Evolutionary conservation across 2,797 vertebrate species (phyloP), one percentile per base, ranked within the genome.

Genomic region (Erethizon dorsatum): DNA sequence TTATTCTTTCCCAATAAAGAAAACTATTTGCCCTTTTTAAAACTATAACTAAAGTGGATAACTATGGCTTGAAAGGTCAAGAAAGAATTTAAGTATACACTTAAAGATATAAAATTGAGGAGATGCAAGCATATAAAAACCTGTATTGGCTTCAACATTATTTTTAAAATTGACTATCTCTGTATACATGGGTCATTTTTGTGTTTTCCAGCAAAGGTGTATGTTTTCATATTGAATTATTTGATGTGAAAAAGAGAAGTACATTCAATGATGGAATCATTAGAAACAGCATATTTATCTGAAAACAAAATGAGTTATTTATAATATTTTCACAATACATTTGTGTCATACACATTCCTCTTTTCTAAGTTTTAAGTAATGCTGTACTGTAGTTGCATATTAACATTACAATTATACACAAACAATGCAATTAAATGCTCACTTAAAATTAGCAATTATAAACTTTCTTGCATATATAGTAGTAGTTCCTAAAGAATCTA

Each of bases 381-480:
- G 89, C 59, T 82, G 22, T 79, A 47, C 91, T 94, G 56, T 56
- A 97, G 86, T 61, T 83, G 4, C 61, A 69, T 97, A 97, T 86
- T 93, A 98, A 92, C 12, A 97, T 98, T 90, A 73, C 73, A 90
- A 71, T 97, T 96, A 96, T 83, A 91, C 67, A 75, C 26, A 97
- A 98, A 93, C n/a, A 88, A 95, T 88, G 96, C 82, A 98, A 98
- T 98, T 98, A 98, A 98, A 97, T 96, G 67, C 79, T 97, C 67
- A 92, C 94, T 98, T 97, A 97, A 95, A 94, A 97, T 98, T 91
- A 98, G 54, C 95, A 98, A 97, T 97, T 97, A 90, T 90, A 90
- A 77, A 91, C 94, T 96, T 95, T 94, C 59, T 65, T 94, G 90
- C 82, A 91, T 77, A 90, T 14, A 69, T 86, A 92, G 54, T 94